phyloP scores from a whole-genome alignment of 2,113 vertebrate genomes.

The Aptenodytes patagonicus region DNA sequence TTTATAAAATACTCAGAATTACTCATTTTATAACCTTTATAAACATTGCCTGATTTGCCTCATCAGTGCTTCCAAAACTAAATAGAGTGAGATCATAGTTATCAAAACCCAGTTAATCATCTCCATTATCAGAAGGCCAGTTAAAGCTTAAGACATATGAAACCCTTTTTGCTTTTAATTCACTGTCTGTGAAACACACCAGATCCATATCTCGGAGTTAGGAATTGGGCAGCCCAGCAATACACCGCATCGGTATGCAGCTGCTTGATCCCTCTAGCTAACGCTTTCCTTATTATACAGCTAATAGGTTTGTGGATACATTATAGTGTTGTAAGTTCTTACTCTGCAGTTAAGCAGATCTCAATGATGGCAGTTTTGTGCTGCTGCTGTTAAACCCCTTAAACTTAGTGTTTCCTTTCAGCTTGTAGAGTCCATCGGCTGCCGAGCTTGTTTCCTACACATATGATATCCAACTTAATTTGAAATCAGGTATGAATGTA shows the following conservation, averaged over 20 bases:
- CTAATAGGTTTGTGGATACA: not conserved
- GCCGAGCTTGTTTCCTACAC: not conserved
- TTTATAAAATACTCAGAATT: not conserved
- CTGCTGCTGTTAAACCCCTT: not conserved
- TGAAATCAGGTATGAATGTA: not conserved
- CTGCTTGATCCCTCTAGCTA: not conserved
- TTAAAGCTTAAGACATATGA: not conserved
- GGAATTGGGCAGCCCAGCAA: not conserved
- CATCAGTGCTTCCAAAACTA: not conserved
- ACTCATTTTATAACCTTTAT: not conserved
- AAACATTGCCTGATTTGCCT: not conserved
- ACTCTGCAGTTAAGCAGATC: not conserved
- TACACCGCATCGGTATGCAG: fast-evolving
- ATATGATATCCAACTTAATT: fast-evolving
- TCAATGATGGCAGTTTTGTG: not conserved
- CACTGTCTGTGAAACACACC: not conserved
- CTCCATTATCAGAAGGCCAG: not conserved
- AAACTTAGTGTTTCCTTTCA: not conserved
- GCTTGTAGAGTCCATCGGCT: not conserved
- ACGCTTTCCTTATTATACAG: not conserved
- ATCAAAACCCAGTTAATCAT: not conserved
- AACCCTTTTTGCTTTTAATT: not conserved
- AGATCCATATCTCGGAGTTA: not conserved
- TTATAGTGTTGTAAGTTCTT: not conserved
- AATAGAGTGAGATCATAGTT: not conserved